phyloP scores from a whole-genome alignment of 2,888 invertebrate species.

The Spodoptera littoralis region DNA sequence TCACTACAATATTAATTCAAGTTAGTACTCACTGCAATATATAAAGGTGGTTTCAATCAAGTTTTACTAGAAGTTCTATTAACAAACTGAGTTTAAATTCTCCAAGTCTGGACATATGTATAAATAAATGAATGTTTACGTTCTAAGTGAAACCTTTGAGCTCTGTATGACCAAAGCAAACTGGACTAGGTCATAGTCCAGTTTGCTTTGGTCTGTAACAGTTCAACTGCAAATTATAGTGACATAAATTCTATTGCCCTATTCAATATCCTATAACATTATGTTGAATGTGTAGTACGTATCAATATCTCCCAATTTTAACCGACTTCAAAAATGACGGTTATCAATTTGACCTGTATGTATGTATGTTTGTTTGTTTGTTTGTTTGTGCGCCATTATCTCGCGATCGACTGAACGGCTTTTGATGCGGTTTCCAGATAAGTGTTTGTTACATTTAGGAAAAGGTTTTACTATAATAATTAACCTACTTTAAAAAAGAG shows the following conservation, averaged over 20 bases:
- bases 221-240: conserved; percentile 37
- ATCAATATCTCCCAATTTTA: too few species aligned
- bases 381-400: too few species aligned
- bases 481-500: too few species aligned
- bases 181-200: too few species aligned
- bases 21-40: conserved; percentile 10
- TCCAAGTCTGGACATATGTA: conserved; percentile 15
- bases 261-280: background rate
- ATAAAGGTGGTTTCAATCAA: conserved; percentile 36
- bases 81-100: conserved; percentile 50
- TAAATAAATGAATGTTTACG: conserved; percentile 55
- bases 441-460: too few species aligned
- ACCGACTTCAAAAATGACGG: too few species aligned
- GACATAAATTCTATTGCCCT: conserved; percentile 25
- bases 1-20: background rate
- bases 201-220: conserved; percentile 23
- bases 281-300: too few species aligned
- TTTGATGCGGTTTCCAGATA: too few species aligned
- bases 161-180: conserved; percentile 40
- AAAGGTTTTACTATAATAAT: too few species aligned
- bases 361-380: too few species aligned
- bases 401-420: too few species aligned
- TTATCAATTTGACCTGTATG: too few species aligned
- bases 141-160: conserved; percentile 46
- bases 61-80: conserved; percentile 13